Percentiles rank a stretch among this genome's conserved stretches.
phyloP scores from a whole-genome alignment of 2,888 invertebrate genomes.

The Lymantria dispar region DNA sequence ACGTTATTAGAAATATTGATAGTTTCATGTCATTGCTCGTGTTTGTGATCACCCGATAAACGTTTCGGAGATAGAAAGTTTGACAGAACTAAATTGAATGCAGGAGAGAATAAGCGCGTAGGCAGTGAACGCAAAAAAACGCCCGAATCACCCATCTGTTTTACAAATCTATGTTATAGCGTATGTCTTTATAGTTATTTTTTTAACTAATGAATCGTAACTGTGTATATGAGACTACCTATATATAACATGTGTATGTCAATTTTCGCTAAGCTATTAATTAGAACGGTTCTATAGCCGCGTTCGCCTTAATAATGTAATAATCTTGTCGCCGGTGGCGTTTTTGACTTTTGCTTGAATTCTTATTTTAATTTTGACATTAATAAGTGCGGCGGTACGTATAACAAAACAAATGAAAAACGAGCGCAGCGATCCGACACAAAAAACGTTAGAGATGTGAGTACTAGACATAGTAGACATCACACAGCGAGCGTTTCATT shows the following conservation, averaged over 20 bases:
- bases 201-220: slow-evolving; percentile 19
- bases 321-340: slow-evolving; percentile 71
- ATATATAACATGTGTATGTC: slow-evolving; percentile 26
- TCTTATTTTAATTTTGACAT: slow-evolving; percentile 72
- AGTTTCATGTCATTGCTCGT: slow-evolving; percentile 79
- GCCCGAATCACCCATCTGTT: slow-evolving; percentile 44
- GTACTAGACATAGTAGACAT: slow-evolving; percentile 76
- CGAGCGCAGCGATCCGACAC: slow-evolving; percentile 61
- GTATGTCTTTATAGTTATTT: slow-evolving; percentile 34
- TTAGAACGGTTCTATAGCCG: slow-evolving; percentile 51
- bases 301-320: slow-evolving; percentile 60
- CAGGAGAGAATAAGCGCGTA: slow-evolving; percentile 57
- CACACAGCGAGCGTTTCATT: slow-evolving; percentile 73
- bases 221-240: slow-evolving; percentile 15
- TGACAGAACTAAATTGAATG: slow-evolving; percentile 69
- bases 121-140: slow-evolving; percentile 59
- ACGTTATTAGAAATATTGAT: slow-evolving; percentile 82
- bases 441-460: slow-evolving; percentile 68
- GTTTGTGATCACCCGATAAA: slow-evolving; percentile 77
- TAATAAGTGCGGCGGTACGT: slow-evolving; percentile 62
- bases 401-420: slow-evolving; percentile 75
- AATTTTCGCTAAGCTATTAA: slow-evolving; percentile 60
- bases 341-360: slow-evolving; percentile 54
- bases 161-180: slow-evolving; percentile 39
- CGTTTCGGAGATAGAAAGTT: slow-evolving; percentile 73